Evolutionary conservation across 2,797 vertebrate genomes (phyloP), one percentile per base, ranked within the genome.

Genomic region (Hafferia zeledoni): DNA sequence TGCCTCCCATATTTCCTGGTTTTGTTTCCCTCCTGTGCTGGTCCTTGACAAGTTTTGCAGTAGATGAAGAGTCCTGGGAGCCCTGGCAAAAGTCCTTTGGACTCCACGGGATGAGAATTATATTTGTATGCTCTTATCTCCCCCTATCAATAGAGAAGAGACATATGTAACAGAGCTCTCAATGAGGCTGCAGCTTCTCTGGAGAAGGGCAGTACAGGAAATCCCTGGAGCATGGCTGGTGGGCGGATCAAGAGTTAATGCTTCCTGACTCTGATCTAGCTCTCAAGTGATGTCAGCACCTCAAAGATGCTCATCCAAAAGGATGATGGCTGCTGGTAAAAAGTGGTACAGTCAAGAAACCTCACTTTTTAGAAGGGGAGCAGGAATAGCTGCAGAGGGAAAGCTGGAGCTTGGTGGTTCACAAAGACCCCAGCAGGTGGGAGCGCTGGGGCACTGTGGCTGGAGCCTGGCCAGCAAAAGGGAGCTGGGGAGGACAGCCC

Each of bases 1-100:
- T 91, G 88, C 49, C 75, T 92, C 59, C 64, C 77, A 39, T 94
- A 89, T 90, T 81, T 91, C 84, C 77, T 91, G 41, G 27, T 60
- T 85, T 81, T 5, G 8, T 91, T 96, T 94, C 67, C 59, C 81
- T 93, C 59, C 72, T 70, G 83, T 64, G 78, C 87, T 88, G 67
- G 46, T 89, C 71, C 61, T 90, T 82, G 69, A 68, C 69, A 74
- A 91, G 71, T 49, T 87, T 27, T 47, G 41, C 55, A 83, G 57
- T 43, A 39, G 53, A 77, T 77, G 63, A 55, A 74, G 76, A 91
- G 50, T 41, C 23, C 3, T 8, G 31, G 59, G 56, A 96, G 72
- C 90, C 67, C 18, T 56, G 61, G 83, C 47, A 86, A 55, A 93
- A 94, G 79, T 80, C 37, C 56, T 71, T 87, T 85, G 72, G 94